phyloP scores from a whole-genome alignment of 2,113 vertebrate species.

The Myrmecophaga tridactyla region DNA sequence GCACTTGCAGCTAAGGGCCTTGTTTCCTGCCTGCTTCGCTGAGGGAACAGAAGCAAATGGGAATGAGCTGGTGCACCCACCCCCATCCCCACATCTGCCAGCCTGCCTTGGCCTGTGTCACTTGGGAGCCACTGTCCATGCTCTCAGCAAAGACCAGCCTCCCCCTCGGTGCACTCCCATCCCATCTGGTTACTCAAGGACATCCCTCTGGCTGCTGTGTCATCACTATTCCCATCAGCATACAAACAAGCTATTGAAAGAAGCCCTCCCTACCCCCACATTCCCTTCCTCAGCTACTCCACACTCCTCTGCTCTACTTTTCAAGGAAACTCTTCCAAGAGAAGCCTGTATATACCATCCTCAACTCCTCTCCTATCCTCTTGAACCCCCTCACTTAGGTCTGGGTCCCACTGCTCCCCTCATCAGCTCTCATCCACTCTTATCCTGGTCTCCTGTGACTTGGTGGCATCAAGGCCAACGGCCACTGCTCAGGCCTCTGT shows the following conservation, averaged over 20 bases:
- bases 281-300: background rate
- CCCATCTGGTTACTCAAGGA: background rate
- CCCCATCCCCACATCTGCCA: background rate
- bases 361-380: background rate
- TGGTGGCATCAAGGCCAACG: background rate
- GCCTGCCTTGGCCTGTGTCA: background rate
- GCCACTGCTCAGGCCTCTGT: background rate
- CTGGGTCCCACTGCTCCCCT: background rate
- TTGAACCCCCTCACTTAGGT: no score
- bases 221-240: background rate
- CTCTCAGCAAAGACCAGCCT: background rate
- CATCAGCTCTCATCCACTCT: background rate
- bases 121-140: background rate
- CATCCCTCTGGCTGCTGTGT: background rate
- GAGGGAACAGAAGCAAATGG: background rate
- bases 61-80: rapidly evolving
- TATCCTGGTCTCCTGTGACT: background rate
- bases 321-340: background rate
- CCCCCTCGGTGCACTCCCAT: background rate
- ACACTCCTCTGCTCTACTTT: background rate
- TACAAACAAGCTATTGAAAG: background rate
- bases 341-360: background rate
- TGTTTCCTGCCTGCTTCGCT: background rate
- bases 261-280: background rate
- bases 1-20: background rate